phyloP scores from a whole-genome alignment of 2,888 invertebrate species.

The Nephrotoma flavescens region DNA sequence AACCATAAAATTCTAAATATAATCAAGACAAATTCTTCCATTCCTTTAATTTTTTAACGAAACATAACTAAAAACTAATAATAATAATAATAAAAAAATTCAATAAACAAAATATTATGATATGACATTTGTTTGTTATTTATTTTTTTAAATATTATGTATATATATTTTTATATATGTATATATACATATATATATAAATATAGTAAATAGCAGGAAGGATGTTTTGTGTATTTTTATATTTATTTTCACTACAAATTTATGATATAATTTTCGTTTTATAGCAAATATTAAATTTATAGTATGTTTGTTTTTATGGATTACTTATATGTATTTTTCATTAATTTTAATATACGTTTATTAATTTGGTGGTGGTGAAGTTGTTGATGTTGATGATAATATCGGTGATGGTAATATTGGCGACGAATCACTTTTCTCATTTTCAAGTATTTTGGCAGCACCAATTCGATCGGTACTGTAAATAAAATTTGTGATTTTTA shows the following conservation, averaged over 20 bases:
- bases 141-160: background rate
- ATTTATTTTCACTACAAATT: background rate
- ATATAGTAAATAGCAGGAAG: background rate
- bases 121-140: background rate
- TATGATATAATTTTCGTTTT: background rate
- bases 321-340: background rate
- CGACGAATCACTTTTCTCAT: background rate
- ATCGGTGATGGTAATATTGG: background rate
- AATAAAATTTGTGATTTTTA: background rate
- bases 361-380: background rate
- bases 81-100: background rate
- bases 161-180: too few species aligned
- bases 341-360: background rate
- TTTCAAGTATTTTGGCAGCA: background rate
- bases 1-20: background rate
- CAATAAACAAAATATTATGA: background rate
- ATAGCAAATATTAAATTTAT: background rate
- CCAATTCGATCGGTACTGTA: background rate
- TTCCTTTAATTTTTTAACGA: background rate
- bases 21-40: background rate
- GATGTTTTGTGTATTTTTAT: background rate
- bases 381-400: background rate
- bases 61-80: background rate
- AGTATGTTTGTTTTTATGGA: background rate
- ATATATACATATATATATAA: background rate